phyloP scores from a whole-genome alignment of 2,113 vertebrate species.

The Xyrauchen texanus region DNA sequence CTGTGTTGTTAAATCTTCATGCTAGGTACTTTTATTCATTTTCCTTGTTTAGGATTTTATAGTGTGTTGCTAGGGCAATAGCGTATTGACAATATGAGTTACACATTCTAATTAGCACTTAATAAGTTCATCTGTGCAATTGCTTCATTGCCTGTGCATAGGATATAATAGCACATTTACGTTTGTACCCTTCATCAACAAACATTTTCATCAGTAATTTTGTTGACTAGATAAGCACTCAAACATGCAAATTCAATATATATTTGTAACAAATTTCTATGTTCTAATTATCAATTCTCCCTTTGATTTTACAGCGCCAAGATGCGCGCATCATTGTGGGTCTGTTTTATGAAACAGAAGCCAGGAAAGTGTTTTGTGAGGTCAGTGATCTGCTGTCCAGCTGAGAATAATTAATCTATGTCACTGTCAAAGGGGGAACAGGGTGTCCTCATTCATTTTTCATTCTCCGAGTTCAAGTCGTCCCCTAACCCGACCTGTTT shows the following conservation, averaged over 20 bases:
- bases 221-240: not conserved
- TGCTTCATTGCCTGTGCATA: no score
- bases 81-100: no score
- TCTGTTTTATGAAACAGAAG: slow-evolving; percentile 94
- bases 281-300: not conserved
- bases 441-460: slow-evolving; percentile 7
- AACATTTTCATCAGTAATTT: no score
- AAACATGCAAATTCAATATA: not conserved
- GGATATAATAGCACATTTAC: no score
- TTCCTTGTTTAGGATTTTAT: no score
- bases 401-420: slow-evolving; percentile 35
- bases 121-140: no score
- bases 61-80: no score
- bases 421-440: slow-evolving; percentile 6
- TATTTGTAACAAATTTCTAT: not conserved
- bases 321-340: slow-evolving; percentile 95
- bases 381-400: slow-evolving; percentile 66
- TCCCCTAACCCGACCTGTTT: slow-evolving; percentile 2
- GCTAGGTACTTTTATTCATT: no score
- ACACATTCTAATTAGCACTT: no score
- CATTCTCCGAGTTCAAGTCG: not conserved
- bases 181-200: no score
- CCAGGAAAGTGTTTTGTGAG: slow-evolving; percentile 95
- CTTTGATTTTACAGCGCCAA: slow-evolving; percentile 77
- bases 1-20: no score